phyloP scores from a whole-genome alignment of 2,797 vertebrate genomes.

The Phalanger gymnotis region DNA sequence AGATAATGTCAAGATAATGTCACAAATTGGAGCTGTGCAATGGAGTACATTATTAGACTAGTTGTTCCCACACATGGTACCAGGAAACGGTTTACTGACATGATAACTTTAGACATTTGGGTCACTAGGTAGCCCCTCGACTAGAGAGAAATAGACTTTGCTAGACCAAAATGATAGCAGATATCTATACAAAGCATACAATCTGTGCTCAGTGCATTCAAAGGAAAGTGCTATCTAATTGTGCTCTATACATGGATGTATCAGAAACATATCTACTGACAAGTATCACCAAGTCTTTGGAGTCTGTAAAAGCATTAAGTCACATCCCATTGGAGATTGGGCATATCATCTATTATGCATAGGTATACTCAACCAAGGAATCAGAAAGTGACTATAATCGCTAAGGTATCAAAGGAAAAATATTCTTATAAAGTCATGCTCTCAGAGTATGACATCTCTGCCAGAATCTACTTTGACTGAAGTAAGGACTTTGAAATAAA shows the following conservation, averaged over 20 bases:
- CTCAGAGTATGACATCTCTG: not conserved
- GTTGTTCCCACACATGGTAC: not conserved
- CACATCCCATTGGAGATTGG: not conserved
- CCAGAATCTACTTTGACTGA: not conserved
- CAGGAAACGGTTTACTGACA: not conserved
- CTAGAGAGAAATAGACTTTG: not conserved
- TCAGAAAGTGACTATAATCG: not conserved
- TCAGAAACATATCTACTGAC: not conserved
- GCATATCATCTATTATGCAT: not conserved
- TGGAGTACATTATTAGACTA: not conserved
- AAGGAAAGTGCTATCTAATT: not conserved
- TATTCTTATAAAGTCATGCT: not conserved
- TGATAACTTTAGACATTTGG: not conserved
- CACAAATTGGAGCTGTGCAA: not conserved
- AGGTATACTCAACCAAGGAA: not conserved
- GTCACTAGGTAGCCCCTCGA: not conserved
- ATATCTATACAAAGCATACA: not conserved
- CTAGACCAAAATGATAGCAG: not conserved
- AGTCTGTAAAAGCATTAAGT: not conserved
- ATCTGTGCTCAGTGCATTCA: not conserved
- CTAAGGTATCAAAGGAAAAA: not conserved
- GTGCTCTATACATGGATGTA: not conserved
- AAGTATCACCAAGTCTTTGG: not conserved
- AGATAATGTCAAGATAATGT: not conserved
- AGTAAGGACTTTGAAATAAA: not conserved